These are phyloP conservation scores for Phalanger gymnotis DNA, from an alignment of 2,797 vertebrate genomes.

Conservation along the genomic window DNA sequence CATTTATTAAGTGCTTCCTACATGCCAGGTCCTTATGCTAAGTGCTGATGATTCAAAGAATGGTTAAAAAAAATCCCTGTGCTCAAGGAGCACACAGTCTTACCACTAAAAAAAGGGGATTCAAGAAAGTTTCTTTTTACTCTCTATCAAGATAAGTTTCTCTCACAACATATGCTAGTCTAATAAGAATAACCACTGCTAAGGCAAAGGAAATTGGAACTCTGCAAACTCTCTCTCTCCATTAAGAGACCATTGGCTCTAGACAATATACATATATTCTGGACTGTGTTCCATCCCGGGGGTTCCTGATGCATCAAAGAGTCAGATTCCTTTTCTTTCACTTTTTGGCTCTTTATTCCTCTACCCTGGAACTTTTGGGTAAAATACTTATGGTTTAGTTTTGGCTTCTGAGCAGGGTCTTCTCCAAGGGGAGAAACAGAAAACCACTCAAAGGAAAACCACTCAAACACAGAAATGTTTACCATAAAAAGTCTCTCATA, in stretches of 20 bases:
- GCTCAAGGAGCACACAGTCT: neutral
- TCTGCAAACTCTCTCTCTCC: neutral
- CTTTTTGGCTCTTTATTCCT: neutral
- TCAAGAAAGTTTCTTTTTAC: neutral
- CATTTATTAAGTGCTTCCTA: neutral
- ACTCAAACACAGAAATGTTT: neutral
- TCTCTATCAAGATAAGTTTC: neutral
- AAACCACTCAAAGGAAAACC: neutral
- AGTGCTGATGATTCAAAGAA: neutral
- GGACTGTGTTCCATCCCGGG: no score
- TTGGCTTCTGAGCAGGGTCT: neutral
- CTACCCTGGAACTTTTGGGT: neutral
- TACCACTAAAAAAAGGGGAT: neutral
- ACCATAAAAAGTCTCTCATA: neutral
- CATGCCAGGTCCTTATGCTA: neutral
- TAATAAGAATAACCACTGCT: neutral
- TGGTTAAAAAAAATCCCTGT: neutral
- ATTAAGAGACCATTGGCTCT: neutral
- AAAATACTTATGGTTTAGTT: neutral
- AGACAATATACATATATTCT: neutral
- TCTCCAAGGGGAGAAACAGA: neutral
- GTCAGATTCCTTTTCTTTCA: neutral
- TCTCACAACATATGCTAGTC: neutral
- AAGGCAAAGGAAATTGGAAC: neutral
- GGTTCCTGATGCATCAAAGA: neutral